A percentile compares a stretch with the other conserved stretches of the same genome.
Conservation (phyloP, 2,797 vertebrate genomes). For the Gouania willdenowi region DNA sequence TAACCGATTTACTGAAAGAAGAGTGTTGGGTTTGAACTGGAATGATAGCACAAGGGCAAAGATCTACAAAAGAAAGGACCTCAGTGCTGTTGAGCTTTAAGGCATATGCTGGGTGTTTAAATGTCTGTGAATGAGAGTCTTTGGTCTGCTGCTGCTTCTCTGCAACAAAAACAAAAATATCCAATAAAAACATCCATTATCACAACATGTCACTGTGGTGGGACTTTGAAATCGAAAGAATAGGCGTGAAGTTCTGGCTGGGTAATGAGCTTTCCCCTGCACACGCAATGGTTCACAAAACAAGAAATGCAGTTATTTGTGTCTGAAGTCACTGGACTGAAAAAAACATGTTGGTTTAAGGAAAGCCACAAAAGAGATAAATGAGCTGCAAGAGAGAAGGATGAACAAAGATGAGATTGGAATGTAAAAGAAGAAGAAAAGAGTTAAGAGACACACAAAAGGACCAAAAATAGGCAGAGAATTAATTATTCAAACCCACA, state of each 20-base stretch:
- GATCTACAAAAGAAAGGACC: conserved; percentile 22
- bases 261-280: conserved; percentile 41
- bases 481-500: conserved; percentile 13
- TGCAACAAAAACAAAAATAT: conserved; percentile 27
- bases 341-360: conserved; percentile 68
- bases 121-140: conserved; percentile 17
- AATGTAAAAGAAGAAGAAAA: neutral
- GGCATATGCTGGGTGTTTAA: conserved; percentile 25
- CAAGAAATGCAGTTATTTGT: conserved; percentile 35
- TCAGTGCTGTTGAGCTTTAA: conserved; percentile 25
- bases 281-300: conserved; percentile 38
- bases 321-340: conserved; percentile 56
- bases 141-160: conserved; percentile 26
- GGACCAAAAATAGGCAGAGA: conserved; percentile 22
- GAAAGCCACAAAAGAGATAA: no score
- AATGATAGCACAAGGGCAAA: conserved; percentile 16
- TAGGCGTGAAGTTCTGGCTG: neutral
- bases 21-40: conserved; percentile 12
- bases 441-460: conserved; percentile 4
- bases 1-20: conserved; percentile 29
- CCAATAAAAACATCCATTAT: conserved; percentile 58
- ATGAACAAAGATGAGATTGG: no score
- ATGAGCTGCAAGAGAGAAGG: no score
- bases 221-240: no score
- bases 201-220: neutral